phyloP scores from a whole-genome alignment of 2,888 invertebrate species.

The Branchipolynoe longqiensis region DNA sequence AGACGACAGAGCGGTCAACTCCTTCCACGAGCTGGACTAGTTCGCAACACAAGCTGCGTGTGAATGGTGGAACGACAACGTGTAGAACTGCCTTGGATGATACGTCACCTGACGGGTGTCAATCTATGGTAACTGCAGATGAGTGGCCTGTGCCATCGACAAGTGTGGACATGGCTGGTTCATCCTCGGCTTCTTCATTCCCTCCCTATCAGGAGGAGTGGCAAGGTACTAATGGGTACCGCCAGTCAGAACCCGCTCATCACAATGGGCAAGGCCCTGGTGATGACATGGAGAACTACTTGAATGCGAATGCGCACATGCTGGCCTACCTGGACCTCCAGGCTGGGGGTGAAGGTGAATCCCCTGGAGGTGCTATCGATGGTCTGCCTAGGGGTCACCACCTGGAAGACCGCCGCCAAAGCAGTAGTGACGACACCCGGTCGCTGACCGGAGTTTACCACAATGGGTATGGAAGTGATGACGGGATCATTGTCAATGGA shows the following conservation, averaged over 20 bases:
- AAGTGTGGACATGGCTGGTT: not conserved
- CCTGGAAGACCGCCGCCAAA: not conserved
- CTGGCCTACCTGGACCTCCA: slow-evolving; percentile 54
- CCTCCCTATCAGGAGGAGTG: not conserved
- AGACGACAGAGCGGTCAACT: not conserved
- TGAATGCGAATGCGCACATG: slow-evolving; percentile 62
- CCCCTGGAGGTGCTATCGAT: not conserved
- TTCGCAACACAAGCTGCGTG: not conserved
- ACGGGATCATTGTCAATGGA: not conserved
- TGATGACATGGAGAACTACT: slow-evolving; percentile 64
- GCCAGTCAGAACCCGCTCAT: not conserved
- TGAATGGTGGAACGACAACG: not conserved
- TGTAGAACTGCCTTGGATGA: slow-evolving; percentile 4
- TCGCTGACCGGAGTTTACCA: not conserved
- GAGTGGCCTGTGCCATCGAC: not conserved
- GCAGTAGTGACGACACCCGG: slow-evolving; percentile 16
- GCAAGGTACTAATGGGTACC: slow-evolving; percentile 6
- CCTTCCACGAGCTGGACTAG: not conserved
- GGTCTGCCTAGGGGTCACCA: not conserved
- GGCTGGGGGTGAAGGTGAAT: not conserved
- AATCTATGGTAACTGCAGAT: not conserved
- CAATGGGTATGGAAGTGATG: not conserved
- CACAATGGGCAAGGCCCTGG: slow-evolving; percentile 30
- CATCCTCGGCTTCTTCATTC: not conserved
- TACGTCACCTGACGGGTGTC: not conserved